Percentiles rank a stretch among this genome's conserved stretches.
These are phyloP conservation scores for Drosophila leontia DNA, from an alignment of 1,140 invertebrate genomes.

Conservation along the genomic window DNA sequence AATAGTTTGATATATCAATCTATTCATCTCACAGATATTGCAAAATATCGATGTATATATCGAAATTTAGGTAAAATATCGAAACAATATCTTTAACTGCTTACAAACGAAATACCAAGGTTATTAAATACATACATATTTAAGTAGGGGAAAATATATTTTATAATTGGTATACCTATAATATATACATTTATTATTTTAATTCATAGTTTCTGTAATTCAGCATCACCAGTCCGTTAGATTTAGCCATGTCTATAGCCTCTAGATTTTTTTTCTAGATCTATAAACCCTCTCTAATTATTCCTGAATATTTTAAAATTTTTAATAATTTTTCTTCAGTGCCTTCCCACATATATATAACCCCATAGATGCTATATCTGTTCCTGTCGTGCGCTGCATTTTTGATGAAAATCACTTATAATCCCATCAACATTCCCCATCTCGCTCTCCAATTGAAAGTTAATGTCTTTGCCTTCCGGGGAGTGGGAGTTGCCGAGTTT, in stretches of 20 bases:
- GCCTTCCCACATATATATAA: constrained; percentile 11
- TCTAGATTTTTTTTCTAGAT: background rate
- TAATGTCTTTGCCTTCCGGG: constrained; percentile 56
- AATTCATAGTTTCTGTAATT: background rate
- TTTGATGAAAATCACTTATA: constrained; percentile 83
- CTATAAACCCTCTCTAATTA: too few species aligned
- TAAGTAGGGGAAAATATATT: too few species aligned
- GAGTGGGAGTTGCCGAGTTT: constrained; percentile 20
- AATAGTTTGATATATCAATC: too few species aligned
- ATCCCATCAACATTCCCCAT: constrained; percentile 80
- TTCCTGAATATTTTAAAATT: too few species aligned
- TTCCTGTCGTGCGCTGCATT: constrained; percentile 78
- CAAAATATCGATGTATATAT: too few species aligned
- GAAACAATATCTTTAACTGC: too few species aligned
- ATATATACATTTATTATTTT: background rate
- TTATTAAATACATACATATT: too few species aligned
- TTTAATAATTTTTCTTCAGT: constrained; percentile 6
- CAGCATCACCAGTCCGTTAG: background rate
- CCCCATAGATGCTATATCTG: constrained; percentile 38
- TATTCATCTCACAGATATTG: too few species aligned
- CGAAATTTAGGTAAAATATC: too few species aligned
- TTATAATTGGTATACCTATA: too few species aligned
- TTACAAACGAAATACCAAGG: too few species aligned
- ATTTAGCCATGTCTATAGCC: background rate
- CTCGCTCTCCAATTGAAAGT: constrained; percentile 75